Evolutionary conservation across 1,140 invertebrate species (phyloP).

Genomic region (Pogonus chalceus): DNA sequence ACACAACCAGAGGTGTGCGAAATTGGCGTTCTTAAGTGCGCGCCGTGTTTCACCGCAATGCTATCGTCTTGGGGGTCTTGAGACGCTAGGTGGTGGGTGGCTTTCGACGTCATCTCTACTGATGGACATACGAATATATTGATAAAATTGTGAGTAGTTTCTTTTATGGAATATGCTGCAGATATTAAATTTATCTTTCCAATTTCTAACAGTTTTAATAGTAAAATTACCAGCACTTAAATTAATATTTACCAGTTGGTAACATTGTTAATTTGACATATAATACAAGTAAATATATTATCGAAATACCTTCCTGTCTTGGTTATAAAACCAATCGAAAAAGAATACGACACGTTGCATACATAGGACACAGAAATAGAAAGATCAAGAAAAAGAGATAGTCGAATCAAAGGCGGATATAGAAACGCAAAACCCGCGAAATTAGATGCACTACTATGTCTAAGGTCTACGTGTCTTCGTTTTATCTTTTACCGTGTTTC

Average conservation of each 20-base stretch:
- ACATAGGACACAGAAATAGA: not conserved
- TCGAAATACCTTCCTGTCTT: too few relatives aligned
- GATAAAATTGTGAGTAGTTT: not conserved
- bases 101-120: not conserved
- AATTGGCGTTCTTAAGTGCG: constrained; percentile 3
- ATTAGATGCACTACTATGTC: too few relatives aligned
- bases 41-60: too few relatives aligned
- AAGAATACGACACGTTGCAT: too few relatives aligned
- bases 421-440: not conserved
- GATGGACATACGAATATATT: not conserved
- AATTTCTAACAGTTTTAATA: not conserved
- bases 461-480: too few relatives aligned
- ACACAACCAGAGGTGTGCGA: constrained; percentile 4
- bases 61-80: too few relatives aligned
- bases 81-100: too few relatives aligned
- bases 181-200: not conserved
- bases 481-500: too few relatives aligned
- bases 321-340: too few relatives aligned
- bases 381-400: not conserved
- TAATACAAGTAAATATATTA: not conserved
- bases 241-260: not conserved
- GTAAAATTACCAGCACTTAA: not conserved
- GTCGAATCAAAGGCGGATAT: not conserved
- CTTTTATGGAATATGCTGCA: not conserved
- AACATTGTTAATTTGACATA: not conserved